Evolutionary conservation across 2,888 invertebrate genomes (phyloP).

Genomic region (Drosophila ezoana): DNA sequence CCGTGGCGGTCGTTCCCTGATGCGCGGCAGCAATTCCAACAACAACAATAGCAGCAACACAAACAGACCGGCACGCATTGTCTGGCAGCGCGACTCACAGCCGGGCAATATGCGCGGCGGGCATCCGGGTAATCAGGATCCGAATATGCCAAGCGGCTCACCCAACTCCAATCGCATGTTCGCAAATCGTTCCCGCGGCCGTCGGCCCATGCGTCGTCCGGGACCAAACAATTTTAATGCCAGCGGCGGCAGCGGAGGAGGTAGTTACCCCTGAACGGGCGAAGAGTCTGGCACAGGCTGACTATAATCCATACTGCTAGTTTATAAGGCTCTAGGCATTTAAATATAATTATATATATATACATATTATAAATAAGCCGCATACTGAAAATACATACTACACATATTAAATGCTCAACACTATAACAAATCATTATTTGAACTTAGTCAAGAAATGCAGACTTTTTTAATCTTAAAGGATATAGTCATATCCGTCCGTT

Average conservation of each 20-base stretch:
- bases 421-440: constrained; percentile 15
- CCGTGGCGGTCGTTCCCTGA: constrained; percentile 81
- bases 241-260: constrained; percentile 80
- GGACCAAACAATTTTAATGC: constrained; percentile 75
- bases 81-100: constrained; percentile 85
- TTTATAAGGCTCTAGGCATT: constrained; percentile 62
- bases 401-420: constrained; percentile 46
- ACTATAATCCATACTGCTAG: constrained; percentile 58
- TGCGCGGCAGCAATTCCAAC: constrained; percentile 70
- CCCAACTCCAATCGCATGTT: constrained; percentile 72
- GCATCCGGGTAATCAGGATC: constrained; percentile 67
- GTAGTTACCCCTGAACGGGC: constrained; percentile 55
- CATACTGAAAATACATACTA: constrained; percentile 35
- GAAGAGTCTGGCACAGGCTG: constrained; percentile 42
- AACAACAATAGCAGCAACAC: constrained; percentile 48
- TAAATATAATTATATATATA: constrained; percentile 31
- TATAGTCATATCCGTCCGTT: too few species aligned
- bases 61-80: constrained; percentile 87
- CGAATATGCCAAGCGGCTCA: constrained; percentile 59
- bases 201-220: constrained; percentile 83
- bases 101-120: constrained; percentile 58
- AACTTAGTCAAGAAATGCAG: neutral
- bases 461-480: neutral
- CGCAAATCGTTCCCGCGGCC: constrained; percentile 78
- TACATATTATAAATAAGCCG: constrained; percentile 19